Evolutionary conservation across 2,797 vertebrate species (phyloP).

Genomic region (Danio choprae): DNA sequence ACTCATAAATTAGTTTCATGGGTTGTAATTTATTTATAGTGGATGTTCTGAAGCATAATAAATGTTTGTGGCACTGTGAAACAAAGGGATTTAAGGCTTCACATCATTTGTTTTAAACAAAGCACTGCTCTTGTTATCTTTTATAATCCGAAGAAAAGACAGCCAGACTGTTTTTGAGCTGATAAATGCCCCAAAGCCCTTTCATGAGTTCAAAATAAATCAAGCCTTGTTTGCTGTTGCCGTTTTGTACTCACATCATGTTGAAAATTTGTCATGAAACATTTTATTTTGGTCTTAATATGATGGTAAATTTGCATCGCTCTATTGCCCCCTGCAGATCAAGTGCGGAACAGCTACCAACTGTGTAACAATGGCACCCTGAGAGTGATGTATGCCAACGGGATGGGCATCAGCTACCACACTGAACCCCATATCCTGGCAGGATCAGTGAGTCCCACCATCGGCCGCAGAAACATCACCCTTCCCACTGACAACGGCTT

Average conservation of each 20-base stretch:
- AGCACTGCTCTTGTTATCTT: slow-evolving; percentile 38
- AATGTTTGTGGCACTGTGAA: slow-evolving; percentile 31
- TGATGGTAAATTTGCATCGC: neutral
- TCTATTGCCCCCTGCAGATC: slow-evolving; percentile 82
- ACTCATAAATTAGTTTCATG: slow-evolving; percentile 78
- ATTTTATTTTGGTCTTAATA: neutral
- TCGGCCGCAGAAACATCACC: slow-evolving; percentile 98
- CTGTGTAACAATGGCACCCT: slow-evolving; percentile 97
- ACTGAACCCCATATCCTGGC: slow-evolving; percentile 98
- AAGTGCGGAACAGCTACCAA: slow-evolving; percentile 99
- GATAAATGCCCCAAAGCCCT: slow-evolving; percentile 27
- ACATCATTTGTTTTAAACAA: slow-evolving; percentile 35
- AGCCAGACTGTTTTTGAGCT: slow-evolving; percentile 35
- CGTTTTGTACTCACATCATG: slow-evolving; percentile 16
- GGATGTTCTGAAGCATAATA: slow-evolving; percentile 65
- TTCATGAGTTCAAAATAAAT: slow-evolving; percentile 38
- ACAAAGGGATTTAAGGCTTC: slow-evolving; percentile 30
- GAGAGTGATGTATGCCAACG: slow-evolving; percentile 97
- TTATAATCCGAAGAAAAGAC: slow-evolving; percentile 32
- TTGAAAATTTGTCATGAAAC: slow-evolving; percentile 36
- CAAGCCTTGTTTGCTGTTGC: neutral
- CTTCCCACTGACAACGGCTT: slow-evolving; percentile 97
- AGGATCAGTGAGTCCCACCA: slow-evolving; percentile 95
- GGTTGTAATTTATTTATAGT: slow-evolving; percentile 76
- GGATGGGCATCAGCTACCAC: slow-evolving; percentile 99